A percentile compares a stretch with the other conserved stretches of the same genome.
phyloP scores from a whole-genome alignment of 2,113 vertebrate genomes.

The Zosterops borbonicus region DNA sequence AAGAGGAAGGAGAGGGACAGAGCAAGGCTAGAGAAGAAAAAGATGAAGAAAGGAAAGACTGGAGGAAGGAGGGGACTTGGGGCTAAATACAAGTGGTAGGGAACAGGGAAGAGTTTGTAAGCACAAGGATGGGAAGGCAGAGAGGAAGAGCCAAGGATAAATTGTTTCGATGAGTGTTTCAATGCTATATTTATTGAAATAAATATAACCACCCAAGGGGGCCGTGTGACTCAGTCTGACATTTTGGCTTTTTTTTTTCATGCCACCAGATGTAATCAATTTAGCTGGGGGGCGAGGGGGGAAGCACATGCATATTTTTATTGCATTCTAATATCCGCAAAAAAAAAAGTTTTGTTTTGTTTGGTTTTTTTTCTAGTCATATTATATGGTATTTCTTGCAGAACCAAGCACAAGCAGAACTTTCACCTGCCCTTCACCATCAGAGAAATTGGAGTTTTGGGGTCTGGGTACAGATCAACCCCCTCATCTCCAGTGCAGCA shows the following conservation, averaged over 20 bases:
- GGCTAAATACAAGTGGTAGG: background rate
- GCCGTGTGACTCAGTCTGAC: conserved; percentile 65
- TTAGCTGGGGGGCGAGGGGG: background rate
- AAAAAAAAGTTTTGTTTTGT: background rate
- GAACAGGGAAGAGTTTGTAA: background rate
- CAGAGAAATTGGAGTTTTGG: background rate
- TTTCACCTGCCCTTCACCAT: conserved; percentile 33
- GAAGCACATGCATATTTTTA: conserved; percentile 32
- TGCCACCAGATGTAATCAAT: conserved; percentile 67
- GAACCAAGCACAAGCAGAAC: background rate
- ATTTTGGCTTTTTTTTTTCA: conserved; percentile 60
- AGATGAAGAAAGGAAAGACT: background rate
- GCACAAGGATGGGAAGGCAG: conserved; percentile 25
- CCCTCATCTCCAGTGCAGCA: background rate
- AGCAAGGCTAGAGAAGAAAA: background rate
- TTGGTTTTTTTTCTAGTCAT: background rate
- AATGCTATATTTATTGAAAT: conserved; percentile 38
- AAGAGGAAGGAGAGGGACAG: background rate
- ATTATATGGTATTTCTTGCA: background rate
- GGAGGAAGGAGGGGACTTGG: background rate
- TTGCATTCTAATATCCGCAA: conserved; percentile 9
- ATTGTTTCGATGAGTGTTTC: conserved; percentile 63
- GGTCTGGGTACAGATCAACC: background rate
- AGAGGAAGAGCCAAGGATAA: conserved; percentile 57
- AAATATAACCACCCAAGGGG: conserved; percentile 67